These are phyloP conservation scores for Melipona bicolor DNA, from an alignment of 2,888 invertebrate genomes.

Conservation along the genomic window DNA sequence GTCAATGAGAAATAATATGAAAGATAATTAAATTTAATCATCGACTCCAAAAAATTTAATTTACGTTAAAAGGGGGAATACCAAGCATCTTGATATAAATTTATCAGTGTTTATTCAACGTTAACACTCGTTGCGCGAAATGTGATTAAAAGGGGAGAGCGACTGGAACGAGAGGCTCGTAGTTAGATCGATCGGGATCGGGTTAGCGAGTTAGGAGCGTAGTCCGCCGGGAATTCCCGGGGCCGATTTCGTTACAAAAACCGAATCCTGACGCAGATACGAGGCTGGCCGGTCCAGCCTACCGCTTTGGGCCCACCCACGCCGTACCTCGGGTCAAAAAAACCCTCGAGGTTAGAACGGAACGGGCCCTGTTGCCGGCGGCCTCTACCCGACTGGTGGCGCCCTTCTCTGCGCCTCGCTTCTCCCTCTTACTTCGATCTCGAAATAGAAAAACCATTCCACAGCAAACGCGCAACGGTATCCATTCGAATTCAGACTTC, in stretches of 20 bases:
- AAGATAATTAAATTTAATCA: too few relatives aligned
- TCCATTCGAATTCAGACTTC: neutral
- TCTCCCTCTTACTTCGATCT: too few relatives aligned
- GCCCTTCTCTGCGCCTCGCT: slow-evolving; percentile 65
- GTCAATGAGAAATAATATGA: too few relatives aligned
- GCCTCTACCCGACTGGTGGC: slow-evolving; percentile 76
- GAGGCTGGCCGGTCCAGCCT: slow-evolving; percentile 71
- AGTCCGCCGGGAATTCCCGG: slow-evolving; percentile 14
- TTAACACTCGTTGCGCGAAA: neutral
- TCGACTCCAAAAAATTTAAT: too few relatives aligned
- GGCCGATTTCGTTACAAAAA: slow-evolving; percentile 53
- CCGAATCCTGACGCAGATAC: slow-evolving; percentile 63
- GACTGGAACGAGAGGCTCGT: neutral
- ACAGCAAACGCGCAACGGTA: too few relatives aligned
- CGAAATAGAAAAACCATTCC: neutral
- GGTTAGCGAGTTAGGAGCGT: slow-evolving; percentile 21
- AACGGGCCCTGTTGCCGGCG: slow-evolving; percentile 32
- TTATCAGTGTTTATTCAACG: too few relatives aligned
- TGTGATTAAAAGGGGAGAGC: neutral
- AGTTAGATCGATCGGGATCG: neutral
- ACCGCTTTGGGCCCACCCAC: slow-evolving; percentile 79
- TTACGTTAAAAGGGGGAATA: too few relatives aligned
- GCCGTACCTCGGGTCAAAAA: slow-evolving; percentile 70
- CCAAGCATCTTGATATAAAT: too few relatives aligned
- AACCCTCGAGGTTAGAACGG: slow-evolving; percentile 60